Evolutionary conservation across 1,140 invertebrate genomes (phyloP).

Genomic region (Hylyphantes graminicola): DNA sequence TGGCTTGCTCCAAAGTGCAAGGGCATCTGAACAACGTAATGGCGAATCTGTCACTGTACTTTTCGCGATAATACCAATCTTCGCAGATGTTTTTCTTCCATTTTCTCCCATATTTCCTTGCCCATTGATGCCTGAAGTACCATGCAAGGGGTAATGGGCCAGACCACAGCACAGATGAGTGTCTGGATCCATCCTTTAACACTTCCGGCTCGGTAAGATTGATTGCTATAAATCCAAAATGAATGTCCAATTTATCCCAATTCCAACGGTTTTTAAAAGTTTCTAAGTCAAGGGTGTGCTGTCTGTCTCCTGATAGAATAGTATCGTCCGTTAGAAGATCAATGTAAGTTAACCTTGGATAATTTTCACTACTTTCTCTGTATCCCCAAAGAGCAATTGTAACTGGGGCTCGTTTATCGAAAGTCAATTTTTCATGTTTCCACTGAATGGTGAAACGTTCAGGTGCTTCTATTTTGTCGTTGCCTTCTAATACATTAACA

Average conservation of each 20-base stretch:
- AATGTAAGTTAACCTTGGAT: constrained; percentile 64
- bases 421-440: constrained; percentile 63
- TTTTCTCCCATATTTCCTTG: constrained; percentile 75
- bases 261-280: constrained; percentile 78
- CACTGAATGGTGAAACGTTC: constrained; percentile 62
- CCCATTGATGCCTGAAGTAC: constrained; percentile 92
- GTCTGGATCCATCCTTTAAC: constrained; percentile 74
- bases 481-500: constrained; percentile 61
- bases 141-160: constrained; percentile 89
- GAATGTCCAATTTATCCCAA: constrained; percentile 74
- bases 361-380: constrained; percentile 62
- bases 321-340: constrained; percentile 56
- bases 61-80: constrained; percentile 87
- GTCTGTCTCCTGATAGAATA: constrained; percentile 32
- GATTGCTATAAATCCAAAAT: constrained; percentile 91
- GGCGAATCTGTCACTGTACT: constrained; percentile 88
- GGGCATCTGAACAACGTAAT: constrained; percentile 84
- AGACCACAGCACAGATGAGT: constrained; percentile 79
- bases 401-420: constrained; percentile 50
- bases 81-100: constrained; percentile 87
- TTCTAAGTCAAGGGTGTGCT: constrained; percentile 46
- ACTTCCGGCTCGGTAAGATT: constrained; percentile 80
- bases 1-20: constrained; percentile 89
- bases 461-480: constrained; percentile 62
- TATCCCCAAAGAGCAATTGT: constrained; percentile 63